Conservation (phyloP, 2,888 invertebrate genomes). For the Athripsodes cinereus region DNA sequence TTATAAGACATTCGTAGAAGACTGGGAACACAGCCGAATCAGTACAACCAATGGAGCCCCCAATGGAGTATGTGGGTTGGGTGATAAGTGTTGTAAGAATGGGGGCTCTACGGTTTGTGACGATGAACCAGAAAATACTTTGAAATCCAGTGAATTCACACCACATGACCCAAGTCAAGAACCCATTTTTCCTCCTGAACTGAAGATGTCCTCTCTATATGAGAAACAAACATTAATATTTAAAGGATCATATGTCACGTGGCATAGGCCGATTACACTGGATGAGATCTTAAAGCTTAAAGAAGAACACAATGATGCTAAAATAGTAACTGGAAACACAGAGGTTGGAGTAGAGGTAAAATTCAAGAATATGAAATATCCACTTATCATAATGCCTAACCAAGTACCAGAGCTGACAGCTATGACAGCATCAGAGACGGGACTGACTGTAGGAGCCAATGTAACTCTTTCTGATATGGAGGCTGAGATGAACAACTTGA, state of each 20-base stretch:
- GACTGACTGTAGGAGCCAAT: slow-evolving; percentile 71
- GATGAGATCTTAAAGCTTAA: slow-evolving; percentile 64
- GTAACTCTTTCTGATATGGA: slow-evolving; percentile 71
- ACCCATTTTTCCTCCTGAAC: slow-evolving; percentile 86
- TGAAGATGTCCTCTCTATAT: slow-evolving; percentile 54
- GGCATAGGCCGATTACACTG: slow-evolving; percentile 71
- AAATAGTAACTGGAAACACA: slow-evolving; percentile 85
- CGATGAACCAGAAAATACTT: slow-evolving; percentile 44
- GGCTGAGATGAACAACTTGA: slow-evolving; percentile 47
- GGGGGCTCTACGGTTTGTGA: slow-evolving; percentile 29
- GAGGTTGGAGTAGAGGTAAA: slow-evolving; percentile 90
- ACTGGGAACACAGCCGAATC: slow-evolving; percentile 52
- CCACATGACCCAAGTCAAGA: slow-evolving; percentile 80
- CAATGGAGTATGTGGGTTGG: slow-evolving; percentile 51
- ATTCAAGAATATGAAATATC: slow-evolving; percentile 76
- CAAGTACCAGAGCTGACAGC: slow-evolving; percentile 62
- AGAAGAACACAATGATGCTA: slow-evolving; percentile 56
- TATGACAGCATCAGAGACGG: slow-evolving; percentile 45
- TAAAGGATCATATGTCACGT: slow-evolving; percentile 58
- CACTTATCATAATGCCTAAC: slow-evolving; percentile 69
- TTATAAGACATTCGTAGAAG: slow-evolving; percentile 76
- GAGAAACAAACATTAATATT: slow-evolving; percentile 58
- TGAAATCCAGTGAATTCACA: slow-evolving; percentile 55
- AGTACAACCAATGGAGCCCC: slow-evolving; percentile 26
- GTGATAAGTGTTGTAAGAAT: slow-evolving; percentile 60